Base-by-base conservation (phyloP, 92 coral and sea anemone species). In the Porites lobata region DNA sequence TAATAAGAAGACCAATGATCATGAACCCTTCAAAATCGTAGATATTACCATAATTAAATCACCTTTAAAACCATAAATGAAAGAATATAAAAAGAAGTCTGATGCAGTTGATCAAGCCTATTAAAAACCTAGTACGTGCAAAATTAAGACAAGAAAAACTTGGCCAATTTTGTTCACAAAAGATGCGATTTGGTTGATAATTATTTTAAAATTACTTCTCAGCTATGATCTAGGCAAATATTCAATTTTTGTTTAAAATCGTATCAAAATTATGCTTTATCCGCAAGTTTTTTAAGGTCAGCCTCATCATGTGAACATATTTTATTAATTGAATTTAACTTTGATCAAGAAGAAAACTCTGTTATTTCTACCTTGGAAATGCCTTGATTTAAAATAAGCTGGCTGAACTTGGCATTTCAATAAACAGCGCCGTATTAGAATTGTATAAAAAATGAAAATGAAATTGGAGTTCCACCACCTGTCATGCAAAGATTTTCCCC, bases 21-120 rank as follows among this genome's bases (percentile, higher is more conserved):
- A 9, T 19, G 61, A 20, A 56, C 19, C 62, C 8, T 50, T 51
- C 22, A 7, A 52, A 62, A 84, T 84, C 65, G 14, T 18, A 19
- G 26, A 8, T 17, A 72, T 73, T 69, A 64, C 22, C 56, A 84
- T 84, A 61, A 84, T 84, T 82, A 43, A 62, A 84, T 84, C 7
- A 73, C 50, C 57, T 62, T 53, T 9, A 2, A 72, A 74, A 84
- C 32, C 80, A 4, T 38, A 43, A 75, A 26, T 15, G 64, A 47
- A 21, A 84, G 64, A 74, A 73, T 73, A 84, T 84, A 26, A 69
- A 70, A 82, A 77, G 18, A 12, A 7, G 72, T 83, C 59, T 61
- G 18, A 26, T 50, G 56, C 63, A 50, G 19, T 47, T 74, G 50
- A 72, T 73, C 68, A 84, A 20, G 13, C 72, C 21, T 57, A 47